These are phyloP conservation scores for Calameuta idolon DNA, from an alignment of 2,888 invertebrate genomes.

Conservation along the genomic window DNA sequence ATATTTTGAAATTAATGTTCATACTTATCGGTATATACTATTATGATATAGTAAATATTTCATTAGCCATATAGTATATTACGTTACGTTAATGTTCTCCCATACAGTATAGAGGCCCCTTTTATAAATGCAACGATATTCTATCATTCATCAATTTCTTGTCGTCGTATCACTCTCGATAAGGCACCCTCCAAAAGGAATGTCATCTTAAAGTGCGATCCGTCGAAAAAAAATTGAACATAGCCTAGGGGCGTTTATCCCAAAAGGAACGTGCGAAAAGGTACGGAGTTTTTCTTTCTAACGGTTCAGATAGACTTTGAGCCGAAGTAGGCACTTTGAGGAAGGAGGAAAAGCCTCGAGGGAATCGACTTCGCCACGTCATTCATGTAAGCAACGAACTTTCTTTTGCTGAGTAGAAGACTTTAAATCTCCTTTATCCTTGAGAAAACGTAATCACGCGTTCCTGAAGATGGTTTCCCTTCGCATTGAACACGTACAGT, in stretches of 20 bases:
- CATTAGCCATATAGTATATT: too few species aligned
- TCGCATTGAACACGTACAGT: background rate
- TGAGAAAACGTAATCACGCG: background rate
- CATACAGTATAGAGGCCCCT: background rate
- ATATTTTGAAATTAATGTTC: background rate
- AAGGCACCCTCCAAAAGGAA: background rate
- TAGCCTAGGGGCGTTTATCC: background rate
- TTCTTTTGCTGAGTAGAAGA: background rate
- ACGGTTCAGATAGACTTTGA: background rate
- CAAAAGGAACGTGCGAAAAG: background rate
- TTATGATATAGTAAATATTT: too few species aligned
- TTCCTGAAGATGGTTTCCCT: background rate
- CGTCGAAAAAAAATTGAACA: background rate
- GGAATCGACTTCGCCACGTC: background rate
- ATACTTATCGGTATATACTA: background rate
- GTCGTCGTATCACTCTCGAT: background rate
- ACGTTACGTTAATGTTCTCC: background rate
- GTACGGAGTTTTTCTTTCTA: slow-evolving; percentile 5
- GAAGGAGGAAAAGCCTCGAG: slow-evolving; percentile 1
- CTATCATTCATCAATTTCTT: background rate
- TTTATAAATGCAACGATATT: background rate
- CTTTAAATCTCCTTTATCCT: background rate
- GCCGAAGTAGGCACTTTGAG: background rate
- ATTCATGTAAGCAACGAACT: background rate
- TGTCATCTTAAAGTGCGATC: background rate